Conservation (phyloP, 2,888 invertebrate species). For the Xanthorhoe designata region DNA sequence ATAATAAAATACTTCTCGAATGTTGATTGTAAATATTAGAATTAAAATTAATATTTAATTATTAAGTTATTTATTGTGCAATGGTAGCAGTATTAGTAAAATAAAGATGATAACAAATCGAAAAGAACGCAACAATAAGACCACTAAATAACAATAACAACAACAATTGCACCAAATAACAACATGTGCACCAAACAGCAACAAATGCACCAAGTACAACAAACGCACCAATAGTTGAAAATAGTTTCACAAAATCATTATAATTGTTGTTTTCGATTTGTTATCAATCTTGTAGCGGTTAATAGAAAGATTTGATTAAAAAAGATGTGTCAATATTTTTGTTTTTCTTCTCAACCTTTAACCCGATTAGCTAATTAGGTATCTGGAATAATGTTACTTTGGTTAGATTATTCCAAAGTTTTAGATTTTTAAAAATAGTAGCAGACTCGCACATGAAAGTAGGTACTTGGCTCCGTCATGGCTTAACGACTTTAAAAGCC, state of each 20-base stretch:
- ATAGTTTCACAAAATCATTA: constrained; percentile 9
- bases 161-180: constrained; percentile 2
- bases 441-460: no score
- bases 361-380: no score
- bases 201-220: constrained; percentile 5
- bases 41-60: constrained; percentile 58
- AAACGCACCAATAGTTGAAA: constrained; percentile 13
- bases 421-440: no score
- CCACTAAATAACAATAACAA: neutral
- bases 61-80: constrained; percentile 84
- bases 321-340: constrained; percentile 59
- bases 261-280: constrained; percentile 41
- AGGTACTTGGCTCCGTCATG: no score
- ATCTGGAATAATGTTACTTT: no score
- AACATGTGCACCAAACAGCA: constrained; percentile 20
- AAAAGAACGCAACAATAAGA: constrained; percentile 3
- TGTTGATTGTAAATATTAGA: constrained; percentile 54
- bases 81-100: constrained; percentile 82
- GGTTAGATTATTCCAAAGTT: no score
- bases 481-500: no score
- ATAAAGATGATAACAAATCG: constrained; percentile 59
- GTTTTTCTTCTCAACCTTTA: no score
- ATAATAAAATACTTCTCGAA: constrained; percentile 66
- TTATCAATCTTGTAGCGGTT: constrained; percentile 67
- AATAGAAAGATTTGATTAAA: constrained; percentile 71